Evolutionary conservation across 2,888 invertebrate genomes (phyloP).

Genomic region (Ligdia adustata): DNA sequence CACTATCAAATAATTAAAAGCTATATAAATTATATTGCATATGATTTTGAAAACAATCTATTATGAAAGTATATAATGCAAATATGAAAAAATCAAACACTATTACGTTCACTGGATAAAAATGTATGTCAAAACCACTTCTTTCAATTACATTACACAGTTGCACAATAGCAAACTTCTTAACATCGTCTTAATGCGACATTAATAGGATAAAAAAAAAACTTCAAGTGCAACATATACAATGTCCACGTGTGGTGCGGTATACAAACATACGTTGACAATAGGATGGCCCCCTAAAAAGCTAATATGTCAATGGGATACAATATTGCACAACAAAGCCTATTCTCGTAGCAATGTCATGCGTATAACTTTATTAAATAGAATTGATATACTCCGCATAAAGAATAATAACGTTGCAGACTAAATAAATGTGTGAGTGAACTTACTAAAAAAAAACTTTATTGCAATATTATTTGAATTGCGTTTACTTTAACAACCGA

Average conservation of each 20-base stretch:
- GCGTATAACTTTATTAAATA: slow-evolving; percentile 75
- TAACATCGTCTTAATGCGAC: not conserved
- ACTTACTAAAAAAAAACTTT: too few species aligned
- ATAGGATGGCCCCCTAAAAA: slow-evolving; percentile 63
- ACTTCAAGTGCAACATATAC: not conserved
- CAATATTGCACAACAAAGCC: slow-evolving; percentile 70
- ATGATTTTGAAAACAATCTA: too few species aligned
- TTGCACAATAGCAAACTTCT: not conserved
- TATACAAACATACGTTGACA: slow-evolving; percentile 50
- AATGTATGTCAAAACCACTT: not conserved
- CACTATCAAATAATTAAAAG: too few species aligned
- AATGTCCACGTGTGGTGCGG: slow-evolving; percentile 46
- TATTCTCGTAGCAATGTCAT: slow-evolving; percentile 60
- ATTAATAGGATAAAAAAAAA: slow-evolving; percentile 7
- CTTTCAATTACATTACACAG: not conserved
- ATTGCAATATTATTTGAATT: slow-evolving; percentile 28
- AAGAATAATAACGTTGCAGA: slow-evolving; percentile 61
- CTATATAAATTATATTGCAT: too few species aligned
- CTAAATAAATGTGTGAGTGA: too few species aligned
- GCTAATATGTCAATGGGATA: slow-evolving; percentile 73
- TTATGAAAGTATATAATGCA: too few species aligned
- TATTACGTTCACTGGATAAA: not conserved
- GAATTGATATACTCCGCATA: slow-evolving; percentile 60
- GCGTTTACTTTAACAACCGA: not conserved
- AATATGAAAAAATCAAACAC: too few species aligned